Conservation (phyloP, 2,888 invertebrate genomes). For the Eupithecia subumbrata region DNA sequence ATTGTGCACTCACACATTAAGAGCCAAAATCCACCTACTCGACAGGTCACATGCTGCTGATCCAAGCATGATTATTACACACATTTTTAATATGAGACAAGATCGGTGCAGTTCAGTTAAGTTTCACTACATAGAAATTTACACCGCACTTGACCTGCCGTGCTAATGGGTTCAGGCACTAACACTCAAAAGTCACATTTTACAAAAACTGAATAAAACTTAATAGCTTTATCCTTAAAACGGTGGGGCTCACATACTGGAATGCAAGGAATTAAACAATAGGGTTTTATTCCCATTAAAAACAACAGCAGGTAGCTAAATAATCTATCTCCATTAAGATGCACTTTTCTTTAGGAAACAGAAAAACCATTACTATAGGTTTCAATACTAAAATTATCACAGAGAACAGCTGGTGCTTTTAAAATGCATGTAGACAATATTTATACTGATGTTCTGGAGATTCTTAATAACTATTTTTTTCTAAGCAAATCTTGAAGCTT, state of each 20-base stretch:
- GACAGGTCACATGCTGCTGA: no score
- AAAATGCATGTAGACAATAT: not conserved
- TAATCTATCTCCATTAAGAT: not conserved
- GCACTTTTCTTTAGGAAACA: not conserved
- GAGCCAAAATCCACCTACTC: no score
- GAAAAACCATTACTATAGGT: not conserved
- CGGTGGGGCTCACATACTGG: not conserved
- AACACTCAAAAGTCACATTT: not conserved
- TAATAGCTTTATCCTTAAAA: not conserved
- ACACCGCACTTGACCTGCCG: no score
- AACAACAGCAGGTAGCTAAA: not conserved
- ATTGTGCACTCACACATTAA: not conserved
- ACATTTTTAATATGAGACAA: no score
- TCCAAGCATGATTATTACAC: no score
- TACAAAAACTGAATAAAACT: not conserved
- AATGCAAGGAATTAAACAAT: not conserved
- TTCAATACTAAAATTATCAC: not conserved
- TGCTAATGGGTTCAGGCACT: no score
- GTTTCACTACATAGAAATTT: no score
- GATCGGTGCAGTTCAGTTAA: no score
- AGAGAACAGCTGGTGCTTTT: not conserved
- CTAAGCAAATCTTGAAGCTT: not conserved
- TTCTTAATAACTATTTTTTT: not conserved
- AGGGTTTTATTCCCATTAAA: not conserved
- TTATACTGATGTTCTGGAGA: not conserved